Conservation (phyloP, 2,113 vertebrate genomes). For the Callionymus lyra region DNA sequence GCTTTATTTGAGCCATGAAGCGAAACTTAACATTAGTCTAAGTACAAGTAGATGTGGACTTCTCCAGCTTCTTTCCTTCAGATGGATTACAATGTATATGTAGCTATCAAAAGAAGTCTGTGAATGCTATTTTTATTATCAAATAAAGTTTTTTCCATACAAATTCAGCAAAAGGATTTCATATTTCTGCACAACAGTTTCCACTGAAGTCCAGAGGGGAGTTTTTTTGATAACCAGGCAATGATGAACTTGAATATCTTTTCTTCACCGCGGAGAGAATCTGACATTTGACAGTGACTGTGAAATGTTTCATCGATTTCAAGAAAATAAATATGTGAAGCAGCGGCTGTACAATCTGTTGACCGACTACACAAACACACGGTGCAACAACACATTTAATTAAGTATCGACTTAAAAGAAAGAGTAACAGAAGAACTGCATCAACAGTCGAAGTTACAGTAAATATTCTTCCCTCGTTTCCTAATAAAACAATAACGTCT, state of each 20-base stretch:
- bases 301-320: neutral
- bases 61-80: constrained; percentile 82
- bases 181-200: constrained; percentile 22
- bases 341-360: neutral
- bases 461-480: too few species aligned
- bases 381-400: too few species aligned
- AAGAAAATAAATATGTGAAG: neutral
- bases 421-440: too few species aligned
- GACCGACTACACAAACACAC: too few species aligned
- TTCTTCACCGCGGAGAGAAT: neutral
- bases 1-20: constrained; percentile 94
- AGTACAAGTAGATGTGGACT: constrained; percentile 83
- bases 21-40: constrained; percentile 85
- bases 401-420: too few species aligned
- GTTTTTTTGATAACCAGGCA: constrained; percentile 1
- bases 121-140: constrained; percentile 97
- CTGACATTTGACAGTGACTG: neutral
- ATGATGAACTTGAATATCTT: neutral
- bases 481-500: too few species aligned
- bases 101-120: constrained; percentile 89
- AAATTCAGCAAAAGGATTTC: constrained; percentile 64
- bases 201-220: constrained; percentile 3
- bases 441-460: too few species aligned
- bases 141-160: constrained; percentile 93
- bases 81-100: constrained; percentile 89